A percentile compares a stretch with the other conserved stretches of the same genome.
phyloP scores from a whole-genome alignment of 2,888 invertebrate species.

The Rhingia rostrata region DNA sequence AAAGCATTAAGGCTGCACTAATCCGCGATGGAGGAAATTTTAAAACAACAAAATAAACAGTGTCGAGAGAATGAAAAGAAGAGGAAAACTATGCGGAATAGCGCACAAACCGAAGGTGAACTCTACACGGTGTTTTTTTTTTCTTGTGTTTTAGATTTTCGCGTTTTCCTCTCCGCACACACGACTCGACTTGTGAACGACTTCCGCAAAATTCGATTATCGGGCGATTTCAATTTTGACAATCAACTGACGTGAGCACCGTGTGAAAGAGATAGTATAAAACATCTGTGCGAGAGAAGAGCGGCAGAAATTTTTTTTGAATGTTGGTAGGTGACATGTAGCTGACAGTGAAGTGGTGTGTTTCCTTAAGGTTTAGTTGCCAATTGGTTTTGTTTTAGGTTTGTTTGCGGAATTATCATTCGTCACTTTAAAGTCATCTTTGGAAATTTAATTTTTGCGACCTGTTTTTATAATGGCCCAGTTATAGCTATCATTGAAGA shows the following conservation, averaged over 20 bases:
- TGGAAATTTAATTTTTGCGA: no score
- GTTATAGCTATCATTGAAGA: no score
- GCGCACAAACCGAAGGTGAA: constrained; percentile 58
- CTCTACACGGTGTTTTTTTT: constrained; percentile 40
- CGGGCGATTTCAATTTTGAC: constrained; percentile 44
- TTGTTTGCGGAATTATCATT: no score
- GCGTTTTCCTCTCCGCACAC: constrained; percentile 33
- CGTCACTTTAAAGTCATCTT: no score
- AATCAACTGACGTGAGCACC: constrained; percentile 19
- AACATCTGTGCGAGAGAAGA: not conserved
- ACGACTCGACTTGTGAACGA: constrained; percentile 32
- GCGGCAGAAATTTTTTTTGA: not conserved
- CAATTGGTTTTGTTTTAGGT: not conserved
- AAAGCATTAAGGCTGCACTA: constrained; percentile 6
- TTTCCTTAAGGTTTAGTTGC: not conserved
- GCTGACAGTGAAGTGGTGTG: not conserved
- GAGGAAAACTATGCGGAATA: constrained; percentile 54
- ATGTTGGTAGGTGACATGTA: not conserved
- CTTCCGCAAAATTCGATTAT: constrained; percentile 64
- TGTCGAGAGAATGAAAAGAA: constrained; percentile 49
- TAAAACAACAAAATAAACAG: constrained; percentile 51
- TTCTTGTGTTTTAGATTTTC: constrained; percentile 18
- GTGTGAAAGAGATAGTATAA: not conserved
- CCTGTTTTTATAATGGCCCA: no score
- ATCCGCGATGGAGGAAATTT: constrained; percentile 16